Base-by-base conservation (phyloP, 1,140 invertebrate genomes). In the Campoletis sonorensis region DNA sequence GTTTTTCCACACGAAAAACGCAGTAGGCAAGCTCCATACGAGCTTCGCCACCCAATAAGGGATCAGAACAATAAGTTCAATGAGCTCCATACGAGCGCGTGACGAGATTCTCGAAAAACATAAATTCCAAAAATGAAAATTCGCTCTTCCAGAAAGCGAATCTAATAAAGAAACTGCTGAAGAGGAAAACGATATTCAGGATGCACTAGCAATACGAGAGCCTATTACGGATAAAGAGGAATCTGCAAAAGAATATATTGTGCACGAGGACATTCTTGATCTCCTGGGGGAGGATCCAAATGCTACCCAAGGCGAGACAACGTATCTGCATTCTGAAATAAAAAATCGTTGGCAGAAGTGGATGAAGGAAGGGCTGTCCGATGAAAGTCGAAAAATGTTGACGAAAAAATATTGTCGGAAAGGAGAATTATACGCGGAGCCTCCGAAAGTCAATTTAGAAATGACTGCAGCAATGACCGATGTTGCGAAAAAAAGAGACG, bases 401-500 rank as follows among this genome's bases (percentile, higher is more conserved):
- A 23, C 26, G 71, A 81, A 81, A 27, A 75, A 76, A 67, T 75
- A 75, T 23, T 61, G 58, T 16, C 51, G 70, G 4, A 76, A 76
- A 45, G 58, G 58, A 49, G 72, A 76, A 4, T 75, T 76, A n/a
- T 81, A 64, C 18, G 72, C 58, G 2, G 80, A 81, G 27, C 51
- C 54, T 76, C 71, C 80, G 1, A 75, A 75, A 37, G 54, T 81
- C 0, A 81, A 81, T 16, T 67, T 81, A 18, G 71, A 81, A 61
- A 75, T 81, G 7, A 33, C 16, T 7, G 27, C 71, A 0, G 80
- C 72, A 27, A 40, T 81, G 33, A 23, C 71, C 45, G 80, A 81
- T 4, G 77, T 81, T 26, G n/a, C 80, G 4, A 81, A 76, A 64
- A 81, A 79, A 49, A 68, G 78, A 79, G 37, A 79, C 21, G 30